A percentile compares a stretch with the other conserved stretches of the same genome.
phyloP scores from a whole-genome alignment of 2,113 vertebrate species.

The Plecturocebus donacophilus region DNA sequence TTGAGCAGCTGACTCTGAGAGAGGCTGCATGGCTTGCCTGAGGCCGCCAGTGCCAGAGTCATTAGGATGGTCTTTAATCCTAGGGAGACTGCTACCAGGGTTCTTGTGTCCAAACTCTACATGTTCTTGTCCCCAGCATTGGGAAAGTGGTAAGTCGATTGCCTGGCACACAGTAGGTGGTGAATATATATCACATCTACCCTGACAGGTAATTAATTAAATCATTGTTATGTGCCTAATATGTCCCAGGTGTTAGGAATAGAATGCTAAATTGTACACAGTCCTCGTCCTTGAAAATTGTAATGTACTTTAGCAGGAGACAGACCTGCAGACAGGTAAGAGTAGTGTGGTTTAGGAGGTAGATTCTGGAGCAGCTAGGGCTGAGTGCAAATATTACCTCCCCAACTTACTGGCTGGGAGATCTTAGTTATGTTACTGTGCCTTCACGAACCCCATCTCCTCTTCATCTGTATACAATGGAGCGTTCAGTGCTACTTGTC shows the following conservation, averaged over 20 bases:
- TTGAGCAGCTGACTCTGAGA: neutral
- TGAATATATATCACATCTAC: neutral
- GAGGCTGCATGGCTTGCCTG: fast-evolving
- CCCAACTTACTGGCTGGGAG: neutral
- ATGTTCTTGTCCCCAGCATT: neutral
- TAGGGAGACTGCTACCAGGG: neutral
- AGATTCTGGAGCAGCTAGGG: neutral
- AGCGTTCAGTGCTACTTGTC: neutral
- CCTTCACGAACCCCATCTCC: neutral
- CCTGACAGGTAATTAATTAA: neutral
- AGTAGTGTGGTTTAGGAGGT: neutral
- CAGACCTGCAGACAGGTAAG: neutral
- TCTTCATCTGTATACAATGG: neutral
- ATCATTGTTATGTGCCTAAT: neutral
- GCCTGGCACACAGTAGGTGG: neutral
- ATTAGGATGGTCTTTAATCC: neutral
- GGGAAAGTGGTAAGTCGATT: neutral
- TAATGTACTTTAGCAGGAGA: neutral
- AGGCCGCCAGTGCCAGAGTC: neutral
- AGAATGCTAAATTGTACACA: neutral
- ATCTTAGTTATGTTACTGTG: neutral
- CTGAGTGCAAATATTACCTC: neutral
- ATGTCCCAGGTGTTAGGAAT: neutral
- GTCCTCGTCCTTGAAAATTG: conserved; percentile 18
- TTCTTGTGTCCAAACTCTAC: neutral